Evolutionary conservation across 2,888 invertebrate genomes (phyloP).

Genomic region (Plagodis dolabraria): DNA sequence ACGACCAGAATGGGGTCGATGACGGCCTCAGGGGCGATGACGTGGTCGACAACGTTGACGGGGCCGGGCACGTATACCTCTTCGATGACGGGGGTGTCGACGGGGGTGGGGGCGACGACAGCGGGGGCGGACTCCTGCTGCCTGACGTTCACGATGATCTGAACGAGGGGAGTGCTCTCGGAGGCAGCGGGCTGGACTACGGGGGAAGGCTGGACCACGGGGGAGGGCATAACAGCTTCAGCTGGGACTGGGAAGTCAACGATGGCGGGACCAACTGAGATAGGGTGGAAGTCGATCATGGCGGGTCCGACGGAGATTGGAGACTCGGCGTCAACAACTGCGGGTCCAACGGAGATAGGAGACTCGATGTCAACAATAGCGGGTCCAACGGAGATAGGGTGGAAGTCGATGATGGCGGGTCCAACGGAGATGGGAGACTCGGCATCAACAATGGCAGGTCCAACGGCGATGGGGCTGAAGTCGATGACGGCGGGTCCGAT

Average conservation of each 20-base stretch:
- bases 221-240: slow-evolving; percentile 35
- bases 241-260: slow-evolving; percentile 14
- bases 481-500: slow-evolving; percentile 35
- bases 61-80: slow-evolving; percentile 19
- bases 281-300: slow-evolving; percentile 31
- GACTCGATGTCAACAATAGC: slow-evolving; percentile 19
- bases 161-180: slow-evolving; percentile 44
- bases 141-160: slow-evolving; percentile 55
- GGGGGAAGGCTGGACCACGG: slow-evolving; percentile 16
- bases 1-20: no score
- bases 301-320: slow-evolving; percentile 32
- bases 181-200: slow-evolving; percentile 31
- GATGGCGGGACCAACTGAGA: slow-evolving; percentile 31
- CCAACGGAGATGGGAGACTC: slow-evolving; percentile 35
- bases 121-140: slow-evolving; percentile 39
- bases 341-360: slow-evolving; percentile 33
- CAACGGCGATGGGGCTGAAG: slow-evolving; percentile 34
- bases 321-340: slow-evolving; percentile 36
- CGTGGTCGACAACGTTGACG: no score
- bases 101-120: slow-evolving; percentile 45
- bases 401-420: slow-evolving; percentile 38
- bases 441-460: slow-evolving; percentile 31
- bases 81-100: slow-evolving; percentile 30
- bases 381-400: slow-evolving; percentile 36
- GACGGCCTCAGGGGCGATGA: no score